These are phyloP conservation scores for Pangasianodon hypophthalmus DNA, from an alignment of 2,113 vertebrate species.

Conservation along the genomic window DNA sequence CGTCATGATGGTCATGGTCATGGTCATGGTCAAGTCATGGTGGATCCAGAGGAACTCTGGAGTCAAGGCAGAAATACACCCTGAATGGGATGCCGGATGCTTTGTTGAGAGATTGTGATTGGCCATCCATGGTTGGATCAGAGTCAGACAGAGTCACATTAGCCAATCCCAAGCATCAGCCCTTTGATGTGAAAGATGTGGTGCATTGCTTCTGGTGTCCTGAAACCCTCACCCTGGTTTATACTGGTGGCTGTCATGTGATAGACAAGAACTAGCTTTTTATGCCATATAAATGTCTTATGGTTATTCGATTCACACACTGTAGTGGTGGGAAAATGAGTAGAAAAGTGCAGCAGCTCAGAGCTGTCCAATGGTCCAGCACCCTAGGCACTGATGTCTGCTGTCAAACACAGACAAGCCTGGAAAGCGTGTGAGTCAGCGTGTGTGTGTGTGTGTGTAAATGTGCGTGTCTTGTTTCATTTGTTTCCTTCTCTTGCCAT, in stretches of 20 bases:
- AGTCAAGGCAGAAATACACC: neutral
- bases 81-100: neutral
- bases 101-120: neutral
- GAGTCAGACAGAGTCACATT: neutral
- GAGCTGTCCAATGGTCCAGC: neutral
- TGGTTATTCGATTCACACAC: neutral
- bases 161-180: neutral
- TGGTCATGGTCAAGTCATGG: neutral
- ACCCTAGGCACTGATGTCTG: neutral
- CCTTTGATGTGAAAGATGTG: neutral
- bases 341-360: neutral
- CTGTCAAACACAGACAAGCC: constrained; percentile 11
- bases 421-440: constrained; percentile 3
- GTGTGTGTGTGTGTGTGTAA: constrained; percentile 7
- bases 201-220: neutral
- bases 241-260: neutral
- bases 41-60: neutral
- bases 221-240: neutral
- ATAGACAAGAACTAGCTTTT: neutral
- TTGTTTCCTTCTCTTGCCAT: constrained; percentile 46
- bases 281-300: neutral
- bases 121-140: neutral
- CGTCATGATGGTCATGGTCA: too few species aligned
- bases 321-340: neutral
- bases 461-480: constrained; percentile 43